phyloP scores from a whole-genome alignment of 2,888 invertebrate species.

The Leucozona laternaria region DNA sequence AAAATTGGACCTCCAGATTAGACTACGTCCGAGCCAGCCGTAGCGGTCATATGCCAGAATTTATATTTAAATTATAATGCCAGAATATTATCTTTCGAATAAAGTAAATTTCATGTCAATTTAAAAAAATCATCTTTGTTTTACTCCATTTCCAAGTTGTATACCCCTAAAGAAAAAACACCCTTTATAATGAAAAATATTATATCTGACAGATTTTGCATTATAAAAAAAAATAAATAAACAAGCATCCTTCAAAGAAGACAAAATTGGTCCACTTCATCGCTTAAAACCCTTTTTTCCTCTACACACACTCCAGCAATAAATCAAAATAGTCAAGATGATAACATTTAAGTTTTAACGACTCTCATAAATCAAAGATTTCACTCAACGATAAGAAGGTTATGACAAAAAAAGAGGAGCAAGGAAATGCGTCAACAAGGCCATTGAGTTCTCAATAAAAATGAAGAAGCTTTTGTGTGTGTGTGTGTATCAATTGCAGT shows the following conservation, averaged over 20 bases:
- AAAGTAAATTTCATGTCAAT: too few species aligned
- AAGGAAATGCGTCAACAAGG: conserved; percentile 25
- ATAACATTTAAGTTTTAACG: conserved; percentile 65
- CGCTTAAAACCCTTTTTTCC: conserved; percentile 40
- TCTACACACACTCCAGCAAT: conserved; percentile 11
- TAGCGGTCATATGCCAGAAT: too few species aligned
- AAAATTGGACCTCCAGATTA: too few species aligned
- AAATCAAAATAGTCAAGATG: conserved; percentile 60
- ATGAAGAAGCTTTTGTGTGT: neutral
- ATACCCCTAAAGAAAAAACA: too few species aligned
- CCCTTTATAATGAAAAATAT: neutral
- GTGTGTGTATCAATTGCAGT: conserved; percentile 9
- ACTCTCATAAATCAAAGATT: conserved; percentile 69
- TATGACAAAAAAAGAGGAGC: conserved; percentile 7
- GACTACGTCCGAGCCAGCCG: too few species aligned
- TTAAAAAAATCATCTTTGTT: too few species aligned
- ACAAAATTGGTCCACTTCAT: neutral
- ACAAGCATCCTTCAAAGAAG: neutral
- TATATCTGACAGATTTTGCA: neutral
- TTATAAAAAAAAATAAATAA: neutral
- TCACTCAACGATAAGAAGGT: conserved; percentile 45
- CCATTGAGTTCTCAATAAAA: conserved; percentile 37
- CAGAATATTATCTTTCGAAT: too few species aligned
- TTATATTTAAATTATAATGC: too few species aligned
- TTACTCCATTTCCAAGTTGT: too few species aligned